Evolutionary conservation across 2,113 vertebrate genomes (phyloP).

Genomic region (Ochotona curzoniae): DNA sequence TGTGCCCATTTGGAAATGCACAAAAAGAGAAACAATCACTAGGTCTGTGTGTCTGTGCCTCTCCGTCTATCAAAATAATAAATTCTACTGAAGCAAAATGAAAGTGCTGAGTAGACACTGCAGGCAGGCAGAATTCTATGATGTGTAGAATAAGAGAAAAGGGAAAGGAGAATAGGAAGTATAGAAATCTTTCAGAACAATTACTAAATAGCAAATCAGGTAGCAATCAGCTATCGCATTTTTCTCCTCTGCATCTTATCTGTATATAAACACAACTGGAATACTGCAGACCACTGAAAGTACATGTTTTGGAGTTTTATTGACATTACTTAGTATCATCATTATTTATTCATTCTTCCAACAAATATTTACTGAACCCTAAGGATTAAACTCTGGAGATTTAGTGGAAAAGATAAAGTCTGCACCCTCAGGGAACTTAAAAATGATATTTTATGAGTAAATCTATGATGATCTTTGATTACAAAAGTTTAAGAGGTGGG

Average conservation of each 20-base stretch:
- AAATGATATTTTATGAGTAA: constrained; percentile 36
- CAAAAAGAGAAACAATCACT: too few relatives aligned
- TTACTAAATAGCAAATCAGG: not conserved
- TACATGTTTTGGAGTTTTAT: not conserved
- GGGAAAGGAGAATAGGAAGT: not conserved
- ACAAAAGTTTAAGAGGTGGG: constrained; percentile 19
- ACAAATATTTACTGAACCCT: constrained; percentile 38
- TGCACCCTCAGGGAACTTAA: not conserved
- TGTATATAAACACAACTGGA: not conserved
- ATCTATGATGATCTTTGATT: constrained; percentile 34
- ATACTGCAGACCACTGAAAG: not conserved
- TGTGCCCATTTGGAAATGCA: too few relatives aligned
- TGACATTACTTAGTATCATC: constrained; percentile 33
- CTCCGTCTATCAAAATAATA: too few relatives aligned
- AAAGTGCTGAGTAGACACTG: not conserved
- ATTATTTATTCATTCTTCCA: constrained; percentile 50
- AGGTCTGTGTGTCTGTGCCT: too few relatives aligned
- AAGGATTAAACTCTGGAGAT: not conserved
- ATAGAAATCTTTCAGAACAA: not conserved
- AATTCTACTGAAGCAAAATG: not conserved
- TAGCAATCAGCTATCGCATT: not conserved
- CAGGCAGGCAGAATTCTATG: not conserved
- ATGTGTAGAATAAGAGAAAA: not conserved
- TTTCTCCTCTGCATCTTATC: not conserved
- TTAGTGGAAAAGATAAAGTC: not conserved